These are phyloP conservation scores for Campylomormyrus numenius DNA, from an alignment of 2,113 vertebrate genomes.

Conservation along the genomic window DNA sequence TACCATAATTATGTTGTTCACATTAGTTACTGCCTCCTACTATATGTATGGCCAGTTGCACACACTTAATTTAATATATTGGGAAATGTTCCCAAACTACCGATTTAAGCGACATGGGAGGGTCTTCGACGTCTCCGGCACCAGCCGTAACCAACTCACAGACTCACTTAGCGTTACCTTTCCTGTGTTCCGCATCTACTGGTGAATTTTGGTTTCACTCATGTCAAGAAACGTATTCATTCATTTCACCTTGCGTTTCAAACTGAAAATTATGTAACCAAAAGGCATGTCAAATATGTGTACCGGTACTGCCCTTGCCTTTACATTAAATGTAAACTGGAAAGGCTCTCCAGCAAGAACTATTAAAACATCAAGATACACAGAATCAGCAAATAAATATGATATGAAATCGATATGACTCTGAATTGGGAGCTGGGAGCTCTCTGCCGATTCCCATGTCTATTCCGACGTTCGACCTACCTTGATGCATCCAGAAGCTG, in stretches of 20 bases:
- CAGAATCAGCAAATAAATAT: neutral
- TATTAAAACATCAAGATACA: neutral
- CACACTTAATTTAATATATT: neutral
- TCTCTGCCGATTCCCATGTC: neutral
- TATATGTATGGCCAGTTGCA: neutral
- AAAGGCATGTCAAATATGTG: neutral
- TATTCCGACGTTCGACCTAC: constrained; percentile 3
- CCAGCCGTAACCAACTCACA: too few relatives aligned
- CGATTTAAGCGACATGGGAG: too few relatives aligned
- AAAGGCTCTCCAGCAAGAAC: neutral
- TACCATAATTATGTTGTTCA: neutral
- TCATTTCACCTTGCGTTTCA: too few relatives aligned
- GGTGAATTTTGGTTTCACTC: too few relatives aligned
- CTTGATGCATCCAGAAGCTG: constrained; percentile 25
- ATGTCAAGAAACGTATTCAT: too few relatives aligned
- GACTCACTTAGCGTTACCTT: too few relatives aligned
- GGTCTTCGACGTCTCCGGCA: too few relatives aligned
- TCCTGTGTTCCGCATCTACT: too few relatives aligned
- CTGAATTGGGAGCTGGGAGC: neutral
- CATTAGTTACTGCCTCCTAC: neutral
- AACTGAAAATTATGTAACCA: too few relatives aligned
- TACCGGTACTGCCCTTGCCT: neutral
- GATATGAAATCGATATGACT: neutral
- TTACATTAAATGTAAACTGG: neutral
- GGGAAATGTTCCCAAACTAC: neutral